These are phyloP conservation scores for Phyllostomus discolor DNA, from an alignment of 2,113 vertebrate species.

Conservation along the genomic window DNA sequence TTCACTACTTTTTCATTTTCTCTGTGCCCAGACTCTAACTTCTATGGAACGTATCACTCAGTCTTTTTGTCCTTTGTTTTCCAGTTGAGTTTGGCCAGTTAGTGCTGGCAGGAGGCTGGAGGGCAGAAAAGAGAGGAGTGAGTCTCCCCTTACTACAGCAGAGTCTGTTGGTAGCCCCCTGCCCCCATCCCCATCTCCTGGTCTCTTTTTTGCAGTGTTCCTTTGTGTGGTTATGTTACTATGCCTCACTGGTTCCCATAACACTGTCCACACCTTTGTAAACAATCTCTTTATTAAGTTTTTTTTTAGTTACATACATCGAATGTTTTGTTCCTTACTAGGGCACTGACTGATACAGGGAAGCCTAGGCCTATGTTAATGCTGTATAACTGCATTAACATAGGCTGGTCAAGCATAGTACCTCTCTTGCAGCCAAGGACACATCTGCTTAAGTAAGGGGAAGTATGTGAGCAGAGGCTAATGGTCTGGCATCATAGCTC, in stretches of 20 bases:
- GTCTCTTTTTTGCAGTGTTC: not conserved
- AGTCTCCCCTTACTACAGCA: not conserved
- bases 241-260: not conserved
- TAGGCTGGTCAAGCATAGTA: not conserved
- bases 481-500: not conserved
- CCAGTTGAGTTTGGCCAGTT: not conserved
- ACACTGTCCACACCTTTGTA: not conserved
- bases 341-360: not conserved
- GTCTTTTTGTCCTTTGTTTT: not conserved
- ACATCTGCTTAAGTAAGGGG: not conserved
- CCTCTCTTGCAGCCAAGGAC: not conserved
- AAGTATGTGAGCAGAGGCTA: not conserved
- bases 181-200: not conserved
- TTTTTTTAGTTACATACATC: not conserved
- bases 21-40: not conserved
- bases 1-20: not conserved
- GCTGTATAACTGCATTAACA: not conserved
- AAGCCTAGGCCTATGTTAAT: too few species aligned
- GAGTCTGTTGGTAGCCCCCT: rapidly evolving
- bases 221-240: not conserved
- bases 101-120: not conserved
- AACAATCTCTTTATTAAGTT: not conserved
- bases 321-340: not conserved
- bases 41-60: not conserved
- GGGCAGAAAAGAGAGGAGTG: not conserved